Base-by-base conservation (phyloP, 2,113 vertebrate genomes). In the Meriones unguiculatus region DNA sequence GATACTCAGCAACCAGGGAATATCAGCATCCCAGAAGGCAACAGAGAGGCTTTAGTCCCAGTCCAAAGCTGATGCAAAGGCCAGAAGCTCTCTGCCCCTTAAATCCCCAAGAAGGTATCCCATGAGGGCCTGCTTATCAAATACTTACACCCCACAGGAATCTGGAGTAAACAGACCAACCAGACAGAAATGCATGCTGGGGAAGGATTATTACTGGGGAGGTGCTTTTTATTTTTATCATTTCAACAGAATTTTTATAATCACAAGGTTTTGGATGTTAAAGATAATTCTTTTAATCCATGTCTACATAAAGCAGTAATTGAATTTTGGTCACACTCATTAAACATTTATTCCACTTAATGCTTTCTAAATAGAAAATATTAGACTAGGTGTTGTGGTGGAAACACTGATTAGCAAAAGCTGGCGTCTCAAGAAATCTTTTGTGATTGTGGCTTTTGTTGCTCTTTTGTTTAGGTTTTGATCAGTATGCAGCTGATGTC, bases 401-500 rank as follows among this genome's bases (percentile, higher is more conserved):
- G 59, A 59, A 64, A 20, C 54, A 25, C 7, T 24, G 52, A 30
- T 50, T 20, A 20, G 3, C 24, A 69, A 69, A 69, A 80, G 3
- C 32, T 41, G 38, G 50, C 72, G 72, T 90, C 67, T 69, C 12
- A 3, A 69, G 75, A 75, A 59, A 35, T 41, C 25, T 50, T 86
- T 70, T 57, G 3, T 94, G 88, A 82, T 89, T 67, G 41, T 7
- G 2, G 38, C 25, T n/a, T 73, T 85, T 97, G 25, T 97, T 87
- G 88, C 92, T 92, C 82, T 95, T 89, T 96, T 82, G 76, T 97
- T 75, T 96, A 99, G 99, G 99, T 99, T 96, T 98, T 99, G 97
- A 99, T 99, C 97, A 99, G 98, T 57, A 99, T 99, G 98, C 99
- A 99, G 87, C 99, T 99, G 10, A 99, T 99, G 99, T 99, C 99